Conservation (phyloP, 2,113 vertebrate genomes). For the Megaceryle torquata region DNA sequence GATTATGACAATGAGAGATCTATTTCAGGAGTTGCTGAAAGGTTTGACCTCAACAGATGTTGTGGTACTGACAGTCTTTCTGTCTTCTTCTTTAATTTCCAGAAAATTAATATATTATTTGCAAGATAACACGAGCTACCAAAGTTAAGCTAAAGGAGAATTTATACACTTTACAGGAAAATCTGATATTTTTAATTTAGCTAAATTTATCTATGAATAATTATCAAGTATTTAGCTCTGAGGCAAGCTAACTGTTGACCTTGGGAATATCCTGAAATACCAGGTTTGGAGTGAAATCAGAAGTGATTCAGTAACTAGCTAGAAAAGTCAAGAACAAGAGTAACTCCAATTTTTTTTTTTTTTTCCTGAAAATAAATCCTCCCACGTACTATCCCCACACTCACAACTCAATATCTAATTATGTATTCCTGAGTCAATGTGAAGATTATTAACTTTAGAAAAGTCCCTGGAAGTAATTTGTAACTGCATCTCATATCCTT, state of each 20-base stretch:
- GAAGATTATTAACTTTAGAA: conserved; percentile 1
- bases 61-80: background rate
- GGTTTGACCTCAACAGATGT: background rate
- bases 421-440: background rate
- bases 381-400: background rate
- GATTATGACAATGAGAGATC: background rate
- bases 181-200: background rate
- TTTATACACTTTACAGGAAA: background rate
- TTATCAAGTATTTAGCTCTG: background rate
- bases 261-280: background rate
- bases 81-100: background rate
- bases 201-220: background rate
- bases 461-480: background rate
- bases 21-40: background rate
- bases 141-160: background rate
- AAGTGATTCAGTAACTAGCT: background rate
- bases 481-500: background rate
- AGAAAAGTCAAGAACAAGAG: background rate
- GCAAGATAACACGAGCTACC: background rate
- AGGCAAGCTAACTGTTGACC: background rate
- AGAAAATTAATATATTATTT: background rate
- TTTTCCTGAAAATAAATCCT: background rate
- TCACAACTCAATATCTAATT: background rate
- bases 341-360: background rate
- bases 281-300: background rate